Conservation (phyloP, 2,797 vertebrate genomes). For the Heteromormyrus szaboi region DNA sequence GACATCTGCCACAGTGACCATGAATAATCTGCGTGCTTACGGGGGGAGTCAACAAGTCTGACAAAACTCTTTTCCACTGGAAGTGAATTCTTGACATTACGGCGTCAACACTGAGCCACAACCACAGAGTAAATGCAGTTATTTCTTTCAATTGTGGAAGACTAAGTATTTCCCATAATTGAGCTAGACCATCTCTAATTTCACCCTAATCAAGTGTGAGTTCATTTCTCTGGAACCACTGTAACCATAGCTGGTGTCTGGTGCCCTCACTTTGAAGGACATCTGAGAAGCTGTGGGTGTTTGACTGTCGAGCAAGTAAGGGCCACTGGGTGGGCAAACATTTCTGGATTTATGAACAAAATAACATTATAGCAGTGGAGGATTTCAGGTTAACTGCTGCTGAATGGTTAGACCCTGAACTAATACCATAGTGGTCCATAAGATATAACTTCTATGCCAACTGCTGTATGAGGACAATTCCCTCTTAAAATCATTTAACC, state of each 20-base stretch:
- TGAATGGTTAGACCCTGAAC: neutral
- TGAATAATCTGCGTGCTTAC: neutral
- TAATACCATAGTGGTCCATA: neutral
- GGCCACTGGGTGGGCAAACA: neutral
- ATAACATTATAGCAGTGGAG: neutral
- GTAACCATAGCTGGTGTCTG: neutral
- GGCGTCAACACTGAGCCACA: neutral
- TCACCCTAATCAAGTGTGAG: constrained; percentile 48
- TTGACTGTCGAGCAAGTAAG: neutral
- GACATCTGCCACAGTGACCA: neutral
- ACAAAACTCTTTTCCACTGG: neutral
- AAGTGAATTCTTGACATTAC: neutral
- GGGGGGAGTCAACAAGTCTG: neutral
- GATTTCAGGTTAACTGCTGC: neutral
- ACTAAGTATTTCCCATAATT: constrained; percentile 51
- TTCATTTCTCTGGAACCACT: neutral
- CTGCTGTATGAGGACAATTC: neutral
- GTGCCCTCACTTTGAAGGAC: neutral
- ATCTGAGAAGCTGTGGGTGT: neutral
- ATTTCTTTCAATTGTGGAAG: constrained; percentile 34
- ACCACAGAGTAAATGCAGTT: constrained; percentile 18
- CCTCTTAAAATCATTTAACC: neutral
- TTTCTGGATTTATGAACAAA: neutral
- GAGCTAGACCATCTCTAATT: constrained; percentile 45
- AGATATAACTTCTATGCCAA: neutral